phyloP scores from a whole-genome alignment of 2,888 invertebrate species.

The Glyphotaelius pellucidus region DNA sequence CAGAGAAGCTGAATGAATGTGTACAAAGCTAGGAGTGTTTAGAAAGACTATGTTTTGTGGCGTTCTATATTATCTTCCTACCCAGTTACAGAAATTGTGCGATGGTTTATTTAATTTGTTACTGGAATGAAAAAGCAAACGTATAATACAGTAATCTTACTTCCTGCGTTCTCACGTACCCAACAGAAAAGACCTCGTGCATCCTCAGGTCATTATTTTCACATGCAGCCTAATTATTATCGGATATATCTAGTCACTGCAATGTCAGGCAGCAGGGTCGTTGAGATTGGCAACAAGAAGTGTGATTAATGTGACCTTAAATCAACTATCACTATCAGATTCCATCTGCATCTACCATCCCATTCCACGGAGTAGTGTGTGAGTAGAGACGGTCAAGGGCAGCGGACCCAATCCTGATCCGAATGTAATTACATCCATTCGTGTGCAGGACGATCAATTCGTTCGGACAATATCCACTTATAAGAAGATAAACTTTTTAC shows the following conservation, averaged over 20 bases:
- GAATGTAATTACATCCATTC: slow-evolving; percentile 35
- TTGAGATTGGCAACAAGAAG: background rate
- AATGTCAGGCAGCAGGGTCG: background rate
- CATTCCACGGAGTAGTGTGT: background rate
- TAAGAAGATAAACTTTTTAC: slow-evolving; percentile 34
- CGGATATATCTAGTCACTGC: background rate
- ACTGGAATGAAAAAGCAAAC: background rate
- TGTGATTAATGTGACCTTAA: background rate
- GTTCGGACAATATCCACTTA: background rate
- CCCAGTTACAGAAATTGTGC: background rate
- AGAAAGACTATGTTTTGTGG: background rate
- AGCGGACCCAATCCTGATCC: background rate
- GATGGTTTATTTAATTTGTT: background rate
- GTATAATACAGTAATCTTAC: background rate
- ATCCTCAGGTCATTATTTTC: background rate
- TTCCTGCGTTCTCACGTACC: background rate
- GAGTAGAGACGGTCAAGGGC: slow-evolving; percentile 25
- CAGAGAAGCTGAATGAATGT: background rate
- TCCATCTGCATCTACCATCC: background rate
- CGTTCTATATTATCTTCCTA: background rate
- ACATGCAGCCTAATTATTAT: background rate
- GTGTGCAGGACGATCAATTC: slow-evolving; percentile 25
- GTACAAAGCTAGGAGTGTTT: background rate
- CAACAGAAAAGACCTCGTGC: slow-evolving; percentile 16
- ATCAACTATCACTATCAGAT: background rate